Evolutionary conservation across 92 coral and sea anemone species (phyloP).

Genomic region (Bergia sp.): DNA sequence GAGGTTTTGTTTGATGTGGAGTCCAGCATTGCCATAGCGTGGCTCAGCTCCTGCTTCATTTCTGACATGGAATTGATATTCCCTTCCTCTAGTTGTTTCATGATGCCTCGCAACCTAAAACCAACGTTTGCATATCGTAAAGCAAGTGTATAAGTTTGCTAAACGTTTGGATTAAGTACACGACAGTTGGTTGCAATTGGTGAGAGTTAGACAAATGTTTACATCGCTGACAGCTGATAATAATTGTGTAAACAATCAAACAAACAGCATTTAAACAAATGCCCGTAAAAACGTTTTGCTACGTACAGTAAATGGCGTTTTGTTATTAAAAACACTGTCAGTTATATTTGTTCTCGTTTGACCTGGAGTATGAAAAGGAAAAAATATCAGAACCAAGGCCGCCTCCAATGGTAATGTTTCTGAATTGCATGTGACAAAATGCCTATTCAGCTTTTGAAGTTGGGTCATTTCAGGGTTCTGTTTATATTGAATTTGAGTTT

Average conservation of each 20-base stretch:
- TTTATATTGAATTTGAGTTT: no score
- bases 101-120: slow-evolving; percentile 67
- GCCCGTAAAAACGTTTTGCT: not conserved
- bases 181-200: not conserved
- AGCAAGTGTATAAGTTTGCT: not conserved
- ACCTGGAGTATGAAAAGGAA: no score
- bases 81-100: slow-evolving; percentile 81
- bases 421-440: no score
- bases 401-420: no score
- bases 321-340: no score
- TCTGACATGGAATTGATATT: slow-evolving; percentile 66
- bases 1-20: slow-evolving; percentile 52
- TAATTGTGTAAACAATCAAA: not conserved
- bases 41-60: slow-evolving; percentile 75
- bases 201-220: not conserved
- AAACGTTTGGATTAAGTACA: not conserved
- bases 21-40: slow-evolving; percentile 81
- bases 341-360: no score
- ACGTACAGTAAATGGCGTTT: no score
- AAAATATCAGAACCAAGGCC: no score
- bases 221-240: not conserved
- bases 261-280: not conserved
- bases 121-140: not conserved
- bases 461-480: no score
- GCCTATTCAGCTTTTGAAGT: no score